Percentiles rank a stretch among this genome's conserved stretches.
Conservation (phyloP, 2,113 vertebrate genomes). For the Choloepus hoffmanni region DNA sequence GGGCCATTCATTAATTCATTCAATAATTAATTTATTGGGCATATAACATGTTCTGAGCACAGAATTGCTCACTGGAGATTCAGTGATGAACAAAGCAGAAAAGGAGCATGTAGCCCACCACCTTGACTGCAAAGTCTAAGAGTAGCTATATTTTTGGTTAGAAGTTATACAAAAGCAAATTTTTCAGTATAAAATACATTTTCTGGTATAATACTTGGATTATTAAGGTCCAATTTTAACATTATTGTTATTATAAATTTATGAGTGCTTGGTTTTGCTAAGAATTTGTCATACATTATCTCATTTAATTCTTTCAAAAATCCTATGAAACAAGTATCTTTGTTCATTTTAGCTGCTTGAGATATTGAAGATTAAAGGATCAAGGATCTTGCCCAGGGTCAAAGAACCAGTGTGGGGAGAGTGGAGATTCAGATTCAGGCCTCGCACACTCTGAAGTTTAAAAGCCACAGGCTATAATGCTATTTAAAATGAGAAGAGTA, state of each 20-base stretch:
- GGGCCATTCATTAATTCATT: neutral
- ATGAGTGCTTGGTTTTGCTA: neutral
- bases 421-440: neutral
- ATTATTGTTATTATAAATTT: neutral
- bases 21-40: neutral
- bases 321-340: neutral
- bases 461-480: neutral
- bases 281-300: conserved; percentile 4
- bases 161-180: neutral
- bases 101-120: neutral
- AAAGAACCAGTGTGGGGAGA: neutral
- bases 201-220: neutral
- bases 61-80: neutral
- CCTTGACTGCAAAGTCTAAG: neutral
- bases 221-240: neutral
- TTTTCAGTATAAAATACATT: conserved; percentile 25
- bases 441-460: neutral
- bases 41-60: neutral
- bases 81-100: neutral
- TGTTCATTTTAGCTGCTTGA: conserved; percentile 4
- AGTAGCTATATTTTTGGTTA: neutral
- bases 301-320: conserved; percentile 32
- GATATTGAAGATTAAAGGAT: neutral
- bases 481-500: neutral
- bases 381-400: neutral